Evolutionary conservation across 2,888 invertebrate genomes (phyloP).

Genomic region (Cylloceria caligata): DNA sequence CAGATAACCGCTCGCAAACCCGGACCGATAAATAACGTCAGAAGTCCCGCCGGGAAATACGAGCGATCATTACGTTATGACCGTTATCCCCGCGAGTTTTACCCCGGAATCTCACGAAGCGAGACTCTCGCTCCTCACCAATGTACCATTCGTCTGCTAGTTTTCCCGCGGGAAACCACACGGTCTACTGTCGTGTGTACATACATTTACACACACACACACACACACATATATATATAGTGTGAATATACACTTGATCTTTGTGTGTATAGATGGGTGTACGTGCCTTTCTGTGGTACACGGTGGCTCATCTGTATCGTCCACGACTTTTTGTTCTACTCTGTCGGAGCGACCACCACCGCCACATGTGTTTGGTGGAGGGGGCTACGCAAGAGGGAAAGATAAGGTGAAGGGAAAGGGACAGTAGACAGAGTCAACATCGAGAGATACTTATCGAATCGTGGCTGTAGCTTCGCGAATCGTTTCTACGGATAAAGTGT

Average conservation of each 20-base stretch:
- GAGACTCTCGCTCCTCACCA: slow-evolving; percentile 41
- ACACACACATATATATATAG: too few species aligned
- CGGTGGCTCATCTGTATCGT: slow-evolving; percentile 36
- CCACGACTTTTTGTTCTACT: slow-evolving; percentile 43
- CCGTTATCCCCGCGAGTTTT: slow-evolving; percentile 67
- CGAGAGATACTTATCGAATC: slow-evolving; percentile 61
- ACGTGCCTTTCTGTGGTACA: slow-evolving; percentile 28
- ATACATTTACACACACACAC: too few species aligned
- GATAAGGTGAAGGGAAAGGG: slow-evolving; percentile 21
- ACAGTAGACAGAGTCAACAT: slow-evolving; percentile 37
- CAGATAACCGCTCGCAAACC: slow-evolving; percentile 24
- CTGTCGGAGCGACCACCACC: slow-evolving; percentile 39
- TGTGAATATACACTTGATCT: slow-evolving; percentile 6
- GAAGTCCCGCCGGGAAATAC: slow-evolving; percentile 68
- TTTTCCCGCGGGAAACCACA: slow-evolving; percentile 71
- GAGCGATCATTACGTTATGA: slow-evolving; percentile 75
- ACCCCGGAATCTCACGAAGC: slow-evolving; percentile 55
- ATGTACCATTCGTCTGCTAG: slow-evolving; percentile 70
- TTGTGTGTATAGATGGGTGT: slow-evolving; percentile 14
- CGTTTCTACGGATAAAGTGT: slow-evolving; percentile 69
- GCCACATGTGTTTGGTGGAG: slow-evolving; percentile 5
- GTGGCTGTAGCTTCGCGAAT: slow-evolving; percentile 54
- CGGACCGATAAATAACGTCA: slow-evolving; percentile 71
- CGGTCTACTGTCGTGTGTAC: slow-evolving; percentile 30
- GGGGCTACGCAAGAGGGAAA: slow-evolving; percentile 28